Evolutionary conservation across 2,888 invertebrate species (phyloP).

Genomic region (Aphodius granarius): DNA sequence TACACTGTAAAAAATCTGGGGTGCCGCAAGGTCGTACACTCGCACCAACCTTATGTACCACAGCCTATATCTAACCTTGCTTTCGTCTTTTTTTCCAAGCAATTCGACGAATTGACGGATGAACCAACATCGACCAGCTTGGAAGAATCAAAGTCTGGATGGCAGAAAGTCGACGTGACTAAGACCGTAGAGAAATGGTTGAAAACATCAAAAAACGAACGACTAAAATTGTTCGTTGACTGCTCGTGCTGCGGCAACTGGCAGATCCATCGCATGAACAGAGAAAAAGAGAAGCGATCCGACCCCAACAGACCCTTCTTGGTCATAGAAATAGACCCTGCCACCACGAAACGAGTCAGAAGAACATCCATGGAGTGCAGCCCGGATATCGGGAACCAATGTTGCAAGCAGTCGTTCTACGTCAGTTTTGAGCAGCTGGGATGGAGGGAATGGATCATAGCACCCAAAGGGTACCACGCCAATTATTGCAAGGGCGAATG

Average conservation of each 20-base stretch:
- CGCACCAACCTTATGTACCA: too few species aligned
- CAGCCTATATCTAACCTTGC: not conserved
- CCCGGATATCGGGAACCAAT: conserved; percentile 70
- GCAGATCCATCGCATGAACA: conserved; percentile 65
- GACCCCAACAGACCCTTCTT: conserved; percentile 80
- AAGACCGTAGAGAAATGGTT: conserved; percentile 77
- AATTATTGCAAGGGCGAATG: conserved; percentile 94
- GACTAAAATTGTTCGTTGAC: conserved; percentile 78
- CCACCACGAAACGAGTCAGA: conserved; percentile 70
- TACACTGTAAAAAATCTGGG: not conserved
- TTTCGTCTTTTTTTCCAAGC: conserved; percentile 49
- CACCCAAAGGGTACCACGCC: conserved; percentile 88
- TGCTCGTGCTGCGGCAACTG: conserved; percentile 83
- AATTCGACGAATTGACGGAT: conserved; percentile 61
- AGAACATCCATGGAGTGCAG: conserved; percentile 84
- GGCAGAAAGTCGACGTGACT: conserved; percentile 87
- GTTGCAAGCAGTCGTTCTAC: conserved; percentile 88
- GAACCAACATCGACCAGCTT: conserved; percentile 52
- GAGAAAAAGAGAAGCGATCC: conserved; percentile 32
- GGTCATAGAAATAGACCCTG: conserved; percentile 76
- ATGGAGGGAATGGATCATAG: conserved; percentile 91
- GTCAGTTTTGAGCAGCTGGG: conserved; percentile 89
- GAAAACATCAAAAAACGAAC: conserved; percentile 50
- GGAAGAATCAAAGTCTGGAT: conserved; percentile 69
- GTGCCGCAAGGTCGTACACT: not conserved